phyloP scores from a whole-genome alignment of 2,113 vertebrate genomes.

The Corythaixoides concolor region DNA sequence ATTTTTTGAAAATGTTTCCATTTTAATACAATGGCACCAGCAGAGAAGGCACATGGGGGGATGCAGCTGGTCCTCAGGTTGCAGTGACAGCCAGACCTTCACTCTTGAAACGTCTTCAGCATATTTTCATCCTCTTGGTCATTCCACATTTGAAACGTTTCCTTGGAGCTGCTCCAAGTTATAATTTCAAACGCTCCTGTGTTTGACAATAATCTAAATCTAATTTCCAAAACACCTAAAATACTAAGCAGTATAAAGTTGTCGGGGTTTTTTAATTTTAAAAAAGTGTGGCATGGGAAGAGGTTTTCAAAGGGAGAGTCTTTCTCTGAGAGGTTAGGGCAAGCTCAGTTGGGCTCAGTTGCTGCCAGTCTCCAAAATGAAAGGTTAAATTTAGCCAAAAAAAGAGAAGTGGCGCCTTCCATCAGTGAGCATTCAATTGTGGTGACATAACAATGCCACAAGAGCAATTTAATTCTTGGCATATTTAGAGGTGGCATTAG shows the following conservation, averaged over 20 bases:
- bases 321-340: neutral
- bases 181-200: neutral
- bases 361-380: conserved; percentile 23
- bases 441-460: conserved; percentile 66
- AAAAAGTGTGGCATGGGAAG: neutral
- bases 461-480: conserved; percentile 71
- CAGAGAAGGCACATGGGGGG: accelerated
- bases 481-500: conserved; percentile 60
- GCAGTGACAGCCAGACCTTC: neutral
- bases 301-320: neutral
- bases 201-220: neutral
- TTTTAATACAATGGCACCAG: neutral
- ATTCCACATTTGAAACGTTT: accelerated
- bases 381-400: conserved; percentile 51
- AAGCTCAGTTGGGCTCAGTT: neutral
- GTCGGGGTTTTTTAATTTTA: neutral
- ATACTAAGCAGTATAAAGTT: neutral
- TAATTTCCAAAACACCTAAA: neutral
- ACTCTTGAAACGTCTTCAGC: neutral
- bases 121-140: neutral
- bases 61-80: neutral
- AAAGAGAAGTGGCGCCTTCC: neutral
- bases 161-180: neutral
- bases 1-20: neutral
- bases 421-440: conserved; percentile 33